Evolutionary conservation across 2,797 vertebrate genomes (phyloP), one percentile per base, ranked within the genome.

Genomic region (Spheniscus humboldti): DNA sequence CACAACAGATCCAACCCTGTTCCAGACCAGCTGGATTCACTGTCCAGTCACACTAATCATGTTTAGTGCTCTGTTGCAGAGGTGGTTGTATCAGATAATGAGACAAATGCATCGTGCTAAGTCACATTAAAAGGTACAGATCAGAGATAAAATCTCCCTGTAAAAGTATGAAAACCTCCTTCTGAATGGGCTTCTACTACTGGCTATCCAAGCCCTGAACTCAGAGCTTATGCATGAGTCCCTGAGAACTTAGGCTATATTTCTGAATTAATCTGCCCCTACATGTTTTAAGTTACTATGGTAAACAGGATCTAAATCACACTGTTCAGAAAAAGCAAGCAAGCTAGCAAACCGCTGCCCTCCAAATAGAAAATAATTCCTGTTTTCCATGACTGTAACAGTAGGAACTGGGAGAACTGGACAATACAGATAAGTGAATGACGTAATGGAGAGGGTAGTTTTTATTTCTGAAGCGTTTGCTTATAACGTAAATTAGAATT

Each of bases 361-460:
- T 92, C 17, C 53, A 78, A 67, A 66, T 0, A 68, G 43, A 59
- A 78, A 78, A 59, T 52, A 89, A 85, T 57, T 57, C 13, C 10
- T 41, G 4, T 39, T 86, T 53, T 45, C 67, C 68, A 57, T 18
- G 71, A 15, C 5, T 45, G 23, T 30, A 63, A 12, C 16, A 15
- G 13, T 19, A 72, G 37, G 11, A 66, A 57, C 11, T 11, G 31
- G 23, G 33, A 67, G 8, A 74, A 59, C 12, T 15, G 10, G 20
- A 22, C 0, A 0, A 71, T 19, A 63, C 2, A 60, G 15, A 6
- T 68, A 73, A 53, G 20, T 47, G 7, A 66, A 64, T 0, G 0
- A 37, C 7, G 4, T 53, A 62, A 47, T 20, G 6, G 17, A 45
- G 15, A 73, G 3, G 1, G 3, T 19, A 41, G 39, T 3, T 27